A percentile compares a stretch with the other conserved stretches of the same genome.
phyloP scores from a whole-genome alignment of 2,888 invertebrate genomes.

The Acrobasis consociella region DNA sequence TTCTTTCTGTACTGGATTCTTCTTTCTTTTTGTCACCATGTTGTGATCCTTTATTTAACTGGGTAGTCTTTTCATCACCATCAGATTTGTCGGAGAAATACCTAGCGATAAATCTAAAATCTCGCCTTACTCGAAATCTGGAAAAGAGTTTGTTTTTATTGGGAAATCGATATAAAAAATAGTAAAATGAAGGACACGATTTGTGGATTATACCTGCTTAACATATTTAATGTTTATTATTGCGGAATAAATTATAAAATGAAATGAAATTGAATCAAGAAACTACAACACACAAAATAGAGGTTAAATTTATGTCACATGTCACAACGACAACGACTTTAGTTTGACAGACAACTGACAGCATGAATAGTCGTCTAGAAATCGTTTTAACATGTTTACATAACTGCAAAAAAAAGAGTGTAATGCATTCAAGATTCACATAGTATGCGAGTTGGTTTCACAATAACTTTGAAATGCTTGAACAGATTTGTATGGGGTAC shows the following conservation, averaged over 20 bases:
- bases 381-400: too few species aligned
- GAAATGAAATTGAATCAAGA: background rate
- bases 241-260: background rate
- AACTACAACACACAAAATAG: background rate
- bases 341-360: too few species aligned
- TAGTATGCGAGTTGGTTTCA: too few species aligned
- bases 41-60: slow-evolving; percentile 39
- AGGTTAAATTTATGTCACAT: background rate
- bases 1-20: slow-evolving; percentile 62
- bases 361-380: too few species aligned
- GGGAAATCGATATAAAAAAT: slow-evolving; percentile 7
- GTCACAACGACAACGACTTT: too few species aligned
- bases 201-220: slow-evolving; percentile 10
- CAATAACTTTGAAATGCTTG: too few species aligned
- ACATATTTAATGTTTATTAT: slow-evolving; percentile 3
- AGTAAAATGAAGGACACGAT: background rate
- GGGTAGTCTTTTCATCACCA: slow-evolving; percentile 51
- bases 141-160: slow-evolving; percentile 26
- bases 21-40: slow-evolving; percentile 40
- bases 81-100: slow-evolving; percentile 61
- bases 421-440: too few species aligned
- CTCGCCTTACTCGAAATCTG: slow-evolving; percentile 49
- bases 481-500: too few species aligned
- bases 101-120: slow-evolving; percentile 52
- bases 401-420: too few species aligned